These are phyloP conservation scores for Dryobotodes eremita DNA, from an alignment of 2,888 invertebrate species.

Conservation along the genomic window DNA sequence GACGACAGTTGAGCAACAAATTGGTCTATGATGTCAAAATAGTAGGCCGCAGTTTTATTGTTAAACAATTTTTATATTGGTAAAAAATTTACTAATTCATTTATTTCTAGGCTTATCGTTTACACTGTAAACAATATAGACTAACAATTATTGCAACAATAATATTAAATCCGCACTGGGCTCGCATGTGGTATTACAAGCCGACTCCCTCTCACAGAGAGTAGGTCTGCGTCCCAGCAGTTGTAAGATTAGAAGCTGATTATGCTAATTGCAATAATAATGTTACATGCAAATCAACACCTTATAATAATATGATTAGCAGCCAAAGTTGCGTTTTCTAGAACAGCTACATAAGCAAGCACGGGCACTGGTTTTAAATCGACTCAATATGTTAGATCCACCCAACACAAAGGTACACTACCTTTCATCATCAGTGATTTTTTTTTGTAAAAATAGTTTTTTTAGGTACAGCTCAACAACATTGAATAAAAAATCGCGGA, in stretches of 20 bases:
- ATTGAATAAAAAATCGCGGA: neutral
- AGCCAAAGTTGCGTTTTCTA: neutral
- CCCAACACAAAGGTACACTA: no score
- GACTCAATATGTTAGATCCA: no score
- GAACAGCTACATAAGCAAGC: neutral
- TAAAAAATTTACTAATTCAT: neutral
- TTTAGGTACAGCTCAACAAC: neutral
- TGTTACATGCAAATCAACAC: neutral
- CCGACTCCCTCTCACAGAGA: neutral
- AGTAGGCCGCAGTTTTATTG: neutral
- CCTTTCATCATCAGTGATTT: neutral
- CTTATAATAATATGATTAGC: neutral
- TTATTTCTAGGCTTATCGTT: neutral
- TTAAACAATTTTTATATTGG: neutral
- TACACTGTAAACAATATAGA: neutral
- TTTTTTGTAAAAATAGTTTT: neutral
- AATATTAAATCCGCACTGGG: neutral
- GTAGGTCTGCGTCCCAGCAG: no score
- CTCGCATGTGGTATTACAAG: neutral
- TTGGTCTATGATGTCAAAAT: neutral
- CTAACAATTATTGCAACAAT: neutral
- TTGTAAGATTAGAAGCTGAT: neutral
- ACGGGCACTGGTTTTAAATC: neutral
- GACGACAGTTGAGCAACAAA: neutral
- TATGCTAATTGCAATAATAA: neutral